phyloP scores from a whole-genome alignment of 2,113 vertebrate species.

The Nycticorax nycticorax region DNA sequence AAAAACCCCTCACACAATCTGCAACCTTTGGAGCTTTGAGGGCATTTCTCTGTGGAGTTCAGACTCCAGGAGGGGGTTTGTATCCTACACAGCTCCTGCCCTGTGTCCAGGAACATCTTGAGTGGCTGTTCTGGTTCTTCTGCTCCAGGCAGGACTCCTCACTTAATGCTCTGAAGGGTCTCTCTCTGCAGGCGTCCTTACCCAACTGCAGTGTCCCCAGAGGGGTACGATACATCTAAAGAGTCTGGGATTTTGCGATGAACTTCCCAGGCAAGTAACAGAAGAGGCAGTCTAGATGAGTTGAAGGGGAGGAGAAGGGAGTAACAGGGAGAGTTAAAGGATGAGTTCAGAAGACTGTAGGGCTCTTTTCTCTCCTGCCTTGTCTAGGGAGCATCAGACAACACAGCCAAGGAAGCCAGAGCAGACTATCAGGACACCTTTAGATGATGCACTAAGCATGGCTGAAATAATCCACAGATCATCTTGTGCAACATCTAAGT shows the following conservation, averaged over 20 bases:
- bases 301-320: background rate
- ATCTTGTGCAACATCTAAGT: background rate
- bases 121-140: background rate
- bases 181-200: background rate
- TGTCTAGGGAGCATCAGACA: background rate
- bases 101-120: background rate
- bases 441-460: background rate
- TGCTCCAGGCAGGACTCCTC: background rate
- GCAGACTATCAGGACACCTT: background rate
- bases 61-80: background rate
- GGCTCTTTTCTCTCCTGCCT: background rate
- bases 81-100: background rate
- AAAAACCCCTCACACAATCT: background rate
- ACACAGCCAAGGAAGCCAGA: background rate
- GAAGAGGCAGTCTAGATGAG: background rate
- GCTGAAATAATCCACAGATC: background rate
- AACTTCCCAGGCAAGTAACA: background rate
- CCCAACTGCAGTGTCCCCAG: background rate
- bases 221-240: background rate
- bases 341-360: background rate
- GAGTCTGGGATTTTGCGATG: background rate
- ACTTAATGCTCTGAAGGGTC: background rate
- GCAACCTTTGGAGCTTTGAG: constrained; percentile 21
- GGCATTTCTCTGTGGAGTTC: background rate
- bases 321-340: background rate